Conservation (phyloP, 2,113 vertebrate species). For the Ctenodactylus gundi region DNA sequence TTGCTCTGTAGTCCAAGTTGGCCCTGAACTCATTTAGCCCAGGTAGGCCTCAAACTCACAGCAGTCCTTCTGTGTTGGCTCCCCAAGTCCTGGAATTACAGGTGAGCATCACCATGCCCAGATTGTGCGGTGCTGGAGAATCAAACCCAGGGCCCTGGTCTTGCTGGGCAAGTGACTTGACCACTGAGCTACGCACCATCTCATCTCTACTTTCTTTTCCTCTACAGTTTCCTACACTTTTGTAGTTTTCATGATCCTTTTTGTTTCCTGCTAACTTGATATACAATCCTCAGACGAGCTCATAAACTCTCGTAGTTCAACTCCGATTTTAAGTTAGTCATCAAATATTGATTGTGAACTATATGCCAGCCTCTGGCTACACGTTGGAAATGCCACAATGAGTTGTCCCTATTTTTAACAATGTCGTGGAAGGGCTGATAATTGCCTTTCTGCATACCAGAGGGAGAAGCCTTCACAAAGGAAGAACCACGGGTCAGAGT, state of each 20-base stretch:
- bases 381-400: neutral
- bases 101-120: too few species aligned
- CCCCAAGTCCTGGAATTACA: too few species aligned
- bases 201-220: neutral
- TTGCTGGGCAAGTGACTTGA: too few species aligned
- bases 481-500: neutral
- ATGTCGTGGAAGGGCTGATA: neutral
- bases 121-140: too few species aligned
- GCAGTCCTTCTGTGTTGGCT: too few species aligned
- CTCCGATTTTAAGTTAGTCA: neutral
- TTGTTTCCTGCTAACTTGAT: neutral
- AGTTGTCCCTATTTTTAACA: neutral
- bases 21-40: too few species aligned
- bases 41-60: too few species aligned
- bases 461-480: neutral
- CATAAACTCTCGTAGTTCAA: neutral
- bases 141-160: too few species aligned
- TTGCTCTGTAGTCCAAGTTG: too few species aligned
- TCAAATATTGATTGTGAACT: too few species aligned
- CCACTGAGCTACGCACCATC: too few species aligned
- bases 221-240: neutral
- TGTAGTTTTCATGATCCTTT: neutral
- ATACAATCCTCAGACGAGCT: neutral
- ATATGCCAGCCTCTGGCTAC: neutral
- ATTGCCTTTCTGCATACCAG: neutral